A percentile compares a stretch with the other conserved stretches of the same genome.
Evolutionary conservation across 2,797 vertebrate genomes (phyloP).

Genomic region (Myotis planiceps): DNA sequence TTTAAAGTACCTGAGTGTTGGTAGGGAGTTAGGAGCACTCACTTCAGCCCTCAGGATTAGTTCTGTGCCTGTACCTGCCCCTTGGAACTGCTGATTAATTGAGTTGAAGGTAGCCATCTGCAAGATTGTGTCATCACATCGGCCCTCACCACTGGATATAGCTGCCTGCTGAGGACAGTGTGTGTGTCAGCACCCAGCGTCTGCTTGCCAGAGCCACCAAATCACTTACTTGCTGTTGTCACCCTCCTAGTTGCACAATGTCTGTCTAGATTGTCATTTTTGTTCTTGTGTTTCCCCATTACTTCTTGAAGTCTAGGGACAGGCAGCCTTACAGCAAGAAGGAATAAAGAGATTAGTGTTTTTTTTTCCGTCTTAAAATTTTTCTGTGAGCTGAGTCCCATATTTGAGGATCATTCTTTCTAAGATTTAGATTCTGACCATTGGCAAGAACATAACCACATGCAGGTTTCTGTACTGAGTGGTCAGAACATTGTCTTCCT

Average conservation of each 20-base stretch:
- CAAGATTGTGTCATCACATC: not conserved
- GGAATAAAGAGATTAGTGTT: not conserved
- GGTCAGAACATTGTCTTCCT: not conserved
- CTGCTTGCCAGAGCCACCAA: not conserved
- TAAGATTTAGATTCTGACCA: not conserved
- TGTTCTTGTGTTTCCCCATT: not conserved
- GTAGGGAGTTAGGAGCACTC: not conserved
- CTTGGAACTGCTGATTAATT: not conserved
- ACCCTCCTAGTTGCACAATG: not conserved
- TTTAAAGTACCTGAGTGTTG: not conserved
- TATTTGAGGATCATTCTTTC: not conserved
- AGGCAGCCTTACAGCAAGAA: not conserved
- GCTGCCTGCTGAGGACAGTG: fast-evolving
- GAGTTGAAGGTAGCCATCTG: not conserved
- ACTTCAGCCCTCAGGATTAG: not conserved
- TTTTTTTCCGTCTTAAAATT: not conserved
- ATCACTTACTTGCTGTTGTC: not conserved
- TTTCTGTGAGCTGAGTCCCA: not conserved
- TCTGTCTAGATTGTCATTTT: not conserved
- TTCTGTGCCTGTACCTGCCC: not conserved
- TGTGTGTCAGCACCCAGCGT: not conserved
- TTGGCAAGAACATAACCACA: not conserved
- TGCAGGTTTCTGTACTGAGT: not conserved
- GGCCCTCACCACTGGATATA: not conserved
- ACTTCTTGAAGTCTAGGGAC: not conserved